Conservation (phyloP, 1,140 invertebrate species). For the Chironomus tepperi region DNA sequence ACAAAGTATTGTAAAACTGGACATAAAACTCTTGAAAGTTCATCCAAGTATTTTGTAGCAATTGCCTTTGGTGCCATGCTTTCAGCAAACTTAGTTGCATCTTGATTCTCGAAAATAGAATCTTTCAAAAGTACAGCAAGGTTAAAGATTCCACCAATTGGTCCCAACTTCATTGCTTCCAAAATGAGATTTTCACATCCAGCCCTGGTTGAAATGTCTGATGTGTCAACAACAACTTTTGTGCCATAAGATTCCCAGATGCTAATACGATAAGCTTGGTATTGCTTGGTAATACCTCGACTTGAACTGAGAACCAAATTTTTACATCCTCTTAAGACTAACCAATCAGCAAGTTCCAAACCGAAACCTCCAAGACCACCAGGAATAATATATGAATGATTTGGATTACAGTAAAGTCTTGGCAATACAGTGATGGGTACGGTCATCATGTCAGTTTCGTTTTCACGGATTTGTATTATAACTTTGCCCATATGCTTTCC, state of each 20-base stretch:
- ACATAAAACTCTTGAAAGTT: too few relatives aligned
- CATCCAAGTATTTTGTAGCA: too few relatives aligned
- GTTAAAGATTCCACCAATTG: constrained; percentile 73
- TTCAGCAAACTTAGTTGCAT: constrained; percentile 27
- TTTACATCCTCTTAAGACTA: constrained; percentile 66
- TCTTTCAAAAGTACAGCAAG: constrained; percentile 63
- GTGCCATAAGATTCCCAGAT: constrained; percentile 56
- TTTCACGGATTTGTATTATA: constrained; percentile 34
- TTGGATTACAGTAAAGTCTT: constrained; percentile 42
- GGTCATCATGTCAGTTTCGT: constrained; percentile 28
- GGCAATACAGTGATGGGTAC: constrained; percentile 32
- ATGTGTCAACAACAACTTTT: constrained; percentile 51
- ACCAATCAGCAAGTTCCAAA: constrained; percentile 79
- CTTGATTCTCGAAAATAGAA: constrained; percentile 49
- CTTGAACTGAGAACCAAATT: constrained; percentile 74
- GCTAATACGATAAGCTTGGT: constrained; percentile 58
- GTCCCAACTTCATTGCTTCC: constrained; percentile 50
- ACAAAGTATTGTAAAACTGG: too few relatives aligned
- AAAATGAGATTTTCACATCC: constrained; percentile 54
- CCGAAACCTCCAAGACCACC: constrained; percentile 86
- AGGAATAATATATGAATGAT: constrained; percentile 47
- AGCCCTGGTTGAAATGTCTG: constrained; percentile 51
- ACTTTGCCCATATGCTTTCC: constrained; percentile 90
- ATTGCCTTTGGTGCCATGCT: too few relatives aligned
- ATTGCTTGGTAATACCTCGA: constrained; percentile 66